A percentile compares a stretch with the other conserved stretches of the same genome.
phyloP scores from a whole-genome alignment of 2,113 vertebrate genomes.

The Syngnathus floridae region DNA sequence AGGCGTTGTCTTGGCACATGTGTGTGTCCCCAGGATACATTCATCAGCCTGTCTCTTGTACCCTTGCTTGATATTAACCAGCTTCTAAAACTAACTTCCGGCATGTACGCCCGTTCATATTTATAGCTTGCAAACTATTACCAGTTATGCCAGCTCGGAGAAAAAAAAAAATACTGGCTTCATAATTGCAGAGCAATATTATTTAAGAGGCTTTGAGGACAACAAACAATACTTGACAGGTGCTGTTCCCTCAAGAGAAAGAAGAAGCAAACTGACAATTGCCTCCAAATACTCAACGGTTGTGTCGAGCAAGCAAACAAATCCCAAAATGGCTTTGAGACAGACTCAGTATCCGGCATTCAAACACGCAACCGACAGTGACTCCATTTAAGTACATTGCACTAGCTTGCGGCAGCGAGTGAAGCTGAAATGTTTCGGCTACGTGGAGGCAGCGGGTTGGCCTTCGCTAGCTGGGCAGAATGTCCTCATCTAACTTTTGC shows the following conservation, averaged over 20 bases:
- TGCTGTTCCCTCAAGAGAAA: not conserved
- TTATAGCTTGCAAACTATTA: constrained; percentile 23
- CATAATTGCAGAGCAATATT: not conserved
- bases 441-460: constrained; percentile 25
- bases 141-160: not conserved
- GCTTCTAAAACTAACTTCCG: constrained; percentile 35
- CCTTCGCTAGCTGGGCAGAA: constrained; percentile 16
- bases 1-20: constrained; percentile 35
- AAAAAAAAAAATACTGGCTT: not conserved
- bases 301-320: not conserved
- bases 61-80: constrained; percentile 41
- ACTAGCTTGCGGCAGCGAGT: constrained; percentile 4
- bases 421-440: constrained; percentile 8
- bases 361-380: not conserved
- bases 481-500: constrained; percentile 24
- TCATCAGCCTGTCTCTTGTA: constrained; percentile 46
- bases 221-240: not conserved
- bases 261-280: not conserved
- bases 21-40: constrained; percentile 46
- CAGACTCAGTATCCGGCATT: not conserved
- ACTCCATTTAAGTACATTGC: constrained; percentile 12
- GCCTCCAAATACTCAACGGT: not conserved
- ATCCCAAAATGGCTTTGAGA: not conserved
- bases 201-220: not conserved
- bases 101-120: constrained; percentile 19